Base-by-base conservation (phyloP, 2,797 vertebrate species). In the Onychomys leucogaster region DNA sequence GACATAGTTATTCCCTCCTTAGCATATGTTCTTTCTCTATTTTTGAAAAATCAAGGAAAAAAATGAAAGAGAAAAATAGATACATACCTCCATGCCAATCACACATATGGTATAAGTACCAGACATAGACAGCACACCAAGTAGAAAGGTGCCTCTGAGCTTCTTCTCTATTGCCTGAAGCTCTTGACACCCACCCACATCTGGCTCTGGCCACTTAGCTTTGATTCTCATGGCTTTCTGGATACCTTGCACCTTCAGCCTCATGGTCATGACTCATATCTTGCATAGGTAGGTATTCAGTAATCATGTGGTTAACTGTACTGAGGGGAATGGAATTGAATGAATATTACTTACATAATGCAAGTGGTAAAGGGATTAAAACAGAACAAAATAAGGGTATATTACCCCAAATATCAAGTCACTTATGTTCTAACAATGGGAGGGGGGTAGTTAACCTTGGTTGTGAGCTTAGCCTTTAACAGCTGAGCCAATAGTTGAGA, bases 311-410 rank as follows among this genome's bases (percentile, higher is more conserved):
- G 63, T 67, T 19, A 83, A 57, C 34, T 92, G 11, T 87, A 89
- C 32, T 82, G 57, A 91, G 78, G 85, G 34, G 27, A 89, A 80
- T 52, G 37, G 14, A 94, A 41, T 5, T 17, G 4, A 92, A 73
- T 55, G 19, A 82, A n/a, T 87, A 83, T 5, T 10, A 85, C 27
- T 89, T 69, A 32, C 55, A 89, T 46, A 94, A 14, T 82, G 34
- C 52, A 65, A 88, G 75, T 82, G 25, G 4, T 21, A 95, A 89
- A 83, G 4, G 59, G 32, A 85, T 92, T 65, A 93, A 73, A 95
- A 87, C 27, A 63, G 89, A 87, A 65, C 0, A 41, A 94, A 89
- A 43, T 73, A 41, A 71, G 55, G 37, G 43, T 2, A 84, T 23
- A 52, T 63, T 29, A 4, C 19, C 8, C 5, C 65, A 65, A 88